These are phyloP conservation scores for Aspidapion aeneum DNA, from an alignment of 2,888 invertebrate genomes.

Conservation along the genomic window DNA sequence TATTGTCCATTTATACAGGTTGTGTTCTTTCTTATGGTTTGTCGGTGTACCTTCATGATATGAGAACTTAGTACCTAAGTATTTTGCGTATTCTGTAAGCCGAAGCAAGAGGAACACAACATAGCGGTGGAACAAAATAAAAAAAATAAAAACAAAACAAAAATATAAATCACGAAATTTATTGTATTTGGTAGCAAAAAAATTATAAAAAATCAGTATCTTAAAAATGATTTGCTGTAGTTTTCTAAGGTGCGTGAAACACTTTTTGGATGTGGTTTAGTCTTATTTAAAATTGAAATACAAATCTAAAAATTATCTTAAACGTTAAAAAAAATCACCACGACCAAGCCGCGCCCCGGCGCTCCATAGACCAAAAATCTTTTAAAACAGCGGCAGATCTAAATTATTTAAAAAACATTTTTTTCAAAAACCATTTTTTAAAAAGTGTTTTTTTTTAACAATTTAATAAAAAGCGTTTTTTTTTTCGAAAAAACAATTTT, in stretches of 20 bases:
- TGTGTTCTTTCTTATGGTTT: too few species aligned
- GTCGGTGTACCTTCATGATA: too few species aligned
- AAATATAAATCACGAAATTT: conserved; percentile 50
- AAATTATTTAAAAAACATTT: too few species aligned
- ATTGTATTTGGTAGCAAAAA: conserved; percentile 53
- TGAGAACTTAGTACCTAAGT: too few species aligned
- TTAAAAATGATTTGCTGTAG: conserved; percentile 42
- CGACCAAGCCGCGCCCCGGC: neutral
- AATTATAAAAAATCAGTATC: conserved; percentile 46
- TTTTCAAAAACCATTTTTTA: too few species aligned
- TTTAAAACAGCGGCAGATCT: too few species aligned
- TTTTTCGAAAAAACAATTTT: too few species aligned
- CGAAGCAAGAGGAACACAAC: conserved; percentile 35
- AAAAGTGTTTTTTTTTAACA: too few species aligned
- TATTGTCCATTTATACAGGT: too few species aligned
- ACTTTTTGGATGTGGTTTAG: conserved; percentile 37
- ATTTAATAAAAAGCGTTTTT: too few species aligned
- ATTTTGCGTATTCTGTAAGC: too few species aligned
- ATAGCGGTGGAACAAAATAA: conserved; percentile 35
- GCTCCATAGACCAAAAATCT: conserved; percentile 34
- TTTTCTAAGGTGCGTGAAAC: conserved; percentile 36
- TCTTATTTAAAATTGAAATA: conserved; percentile 35
- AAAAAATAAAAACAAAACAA: conserved; percentile 42
- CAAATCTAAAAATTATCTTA: neutral
- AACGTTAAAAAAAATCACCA: conserved; percentile 20